Evolutionary conservation across 2,797 vertebrate species (phyloP), one percentile per base, ranked within the genome.

Genomic region (Acrossocheilus wenchowensis): DNA sequence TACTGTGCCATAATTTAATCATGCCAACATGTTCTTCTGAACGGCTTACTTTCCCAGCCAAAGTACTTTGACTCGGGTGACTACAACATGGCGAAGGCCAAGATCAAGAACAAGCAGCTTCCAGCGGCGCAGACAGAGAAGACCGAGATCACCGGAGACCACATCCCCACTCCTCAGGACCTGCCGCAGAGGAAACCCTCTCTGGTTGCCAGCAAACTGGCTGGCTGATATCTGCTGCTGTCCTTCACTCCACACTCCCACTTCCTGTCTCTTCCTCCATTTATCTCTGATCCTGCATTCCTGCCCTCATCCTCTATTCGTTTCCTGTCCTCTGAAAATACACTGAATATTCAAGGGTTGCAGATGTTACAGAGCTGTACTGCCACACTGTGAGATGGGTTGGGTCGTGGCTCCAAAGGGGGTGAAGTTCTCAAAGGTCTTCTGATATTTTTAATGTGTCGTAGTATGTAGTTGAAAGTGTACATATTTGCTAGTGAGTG

Each of bases 51-150:
- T 87, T 94, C 91, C 21, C 91, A 99, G 97, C 98, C 98, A 97
- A 99, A 99, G 91, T 99, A 99, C 92, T 99, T 99, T 91, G 98
- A 99, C 95, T 99, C 98, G 74, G 98, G 98, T 0, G 98, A 99
- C 94, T 99, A 99, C 95, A 99, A 99, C 95, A 99, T 99, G 98
- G 98, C 98, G 79, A 99, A 99, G 94, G 98, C 98, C 15, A 99
- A 99, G 93, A 97, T 98, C 88, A 99, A 98, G 96, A 99, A 99
- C 92, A 99, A 99, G 90, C 97, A 97, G 92, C 94, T 99, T 89
- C 98, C 98, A 5, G 92, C 97, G 50, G 97, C 97, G 57, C 95
- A 97, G 45, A 95, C 97, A 0, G 98, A 99, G 94, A 99, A 99
- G 95, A 95, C 97, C 0, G 97, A 99, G 94, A 97, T 98, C 91